Evolutionary conservation across 2,113 vertebrate species (phyloP), one percentile per base, ranked within the genome.

Genomic region (Chaetorhynchus papuensis): DNA sequence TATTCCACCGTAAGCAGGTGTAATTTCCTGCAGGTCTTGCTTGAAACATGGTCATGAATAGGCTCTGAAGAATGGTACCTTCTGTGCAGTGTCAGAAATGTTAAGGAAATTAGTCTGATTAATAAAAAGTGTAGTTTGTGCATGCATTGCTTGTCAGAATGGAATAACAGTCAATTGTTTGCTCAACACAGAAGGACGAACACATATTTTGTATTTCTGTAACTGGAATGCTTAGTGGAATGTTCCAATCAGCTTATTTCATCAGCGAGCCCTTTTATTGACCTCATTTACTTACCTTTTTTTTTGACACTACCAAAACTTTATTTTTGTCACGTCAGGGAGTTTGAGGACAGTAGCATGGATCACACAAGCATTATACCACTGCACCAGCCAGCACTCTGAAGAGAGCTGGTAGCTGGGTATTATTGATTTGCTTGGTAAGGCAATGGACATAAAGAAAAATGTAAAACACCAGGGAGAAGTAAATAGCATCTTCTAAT

Each of bases 191-290:
- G 21, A 89, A 45, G 12, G 10, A 14, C 70, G 27, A 66, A 50
- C 59, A 9, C 0, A 0, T 71, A n/a, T 80, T 52, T 85, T 23
- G 4, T 17, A 6, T 70, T 83, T 89, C n/a, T 66, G 0, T 56
- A 75, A 52, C 20, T 66, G 35, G 23, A 57, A 49, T 24, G 10
- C 75, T 64, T 7, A 53, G 3, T 0, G 6, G 16, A 14, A 47
- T 31, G 41, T 28, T 86, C 41, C 4, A 5, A 13, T 65, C 59
- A 60, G 13, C 11, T 71, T 53, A 26, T 72, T 92, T 69, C 3
- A 49, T 47, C 13, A 50, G 22, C 2, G 23, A 69, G 5, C 15
- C 9, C 13, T 76, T 41, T 76, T 53, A 69, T 42, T 87, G 26
- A 42, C 35, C 16, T 81, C 2, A 35, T 69, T 72, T 77, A 52